Base-by-base conservation (phyloP, 92 coral and sea anemone genomes). In the Zoanthus solanderi region DNA sequence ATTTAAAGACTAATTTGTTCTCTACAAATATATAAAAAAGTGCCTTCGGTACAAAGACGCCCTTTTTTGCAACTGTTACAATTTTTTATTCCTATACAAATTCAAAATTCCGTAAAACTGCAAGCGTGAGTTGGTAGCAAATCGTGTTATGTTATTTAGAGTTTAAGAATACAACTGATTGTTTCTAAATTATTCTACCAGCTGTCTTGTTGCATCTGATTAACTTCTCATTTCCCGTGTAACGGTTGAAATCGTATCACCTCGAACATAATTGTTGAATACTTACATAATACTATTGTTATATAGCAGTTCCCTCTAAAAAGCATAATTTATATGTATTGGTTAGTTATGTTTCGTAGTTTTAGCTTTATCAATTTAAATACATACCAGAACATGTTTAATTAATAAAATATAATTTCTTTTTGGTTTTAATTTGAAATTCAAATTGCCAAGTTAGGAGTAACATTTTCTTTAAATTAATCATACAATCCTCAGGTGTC, bases 181-280 rank as follows among this genome's bases (percentile, higher is more conserved):
- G 17, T 69, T 80, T 61, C 3, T 45, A 80, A 79, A 81, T 68
- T 16, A 29, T 44, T 46, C 85, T 32, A 81, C 61, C 85, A 66
- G 85, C 74, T 81, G 75, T 67, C 13, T 66, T 68, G 12, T 66
- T 50, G 75, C 75, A 65, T 81, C 75, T 0, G 69, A 3, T 17
- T 69, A 30, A 9, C 10, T 11, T 11, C 14, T 15, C 17, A 69
- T 13, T 69, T 9, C 72, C 29, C 16, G 52, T 28, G 53, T 78
- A 13, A 63, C 57, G 18, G 44, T 46, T 67, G 11, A 29, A 37
- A 10, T 63, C 8, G 16, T 13, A 18, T n/a, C 10, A 30, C 17
- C 3, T 13, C 3, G 29, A 63, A 63, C 23, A 60, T 17, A 60
- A 47, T 13, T 14, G 29, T 63, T 17, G 8, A 18, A 63, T 0